phyloP scores from a whole-genome alignment of 2,113 vertebrate species.

The Mus spicilegus region DNA sequence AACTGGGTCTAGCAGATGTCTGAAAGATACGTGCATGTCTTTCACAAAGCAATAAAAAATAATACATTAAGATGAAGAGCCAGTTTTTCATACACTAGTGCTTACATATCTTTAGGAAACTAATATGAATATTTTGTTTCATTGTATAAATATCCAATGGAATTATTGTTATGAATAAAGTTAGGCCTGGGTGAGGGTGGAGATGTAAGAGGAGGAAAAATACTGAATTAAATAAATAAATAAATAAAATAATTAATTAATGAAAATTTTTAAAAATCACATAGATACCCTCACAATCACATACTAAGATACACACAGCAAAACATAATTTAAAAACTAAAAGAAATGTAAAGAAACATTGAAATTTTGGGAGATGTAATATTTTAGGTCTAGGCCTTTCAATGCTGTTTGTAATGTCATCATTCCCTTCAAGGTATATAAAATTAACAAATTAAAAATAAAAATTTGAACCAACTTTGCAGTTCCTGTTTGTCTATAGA shows the following conservation, averaged over 20 bases:
- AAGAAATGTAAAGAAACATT: neutral
- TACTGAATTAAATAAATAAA: neutral
- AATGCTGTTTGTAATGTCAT: neutral
- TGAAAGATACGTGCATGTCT: neutral
- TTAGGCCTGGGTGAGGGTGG: neutral
- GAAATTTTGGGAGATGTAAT: neutral
- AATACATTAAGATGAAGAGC: too few relatives aligned
- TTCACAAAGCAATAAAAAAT: neutral
- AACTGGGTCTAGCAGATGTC: neutral
- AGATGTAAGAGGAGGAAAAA: neutral
- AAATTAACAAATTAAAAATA: slow-evolving; percentile 1
- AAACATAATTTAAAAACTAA: neutral
- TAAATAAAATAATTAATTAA: too few relatives aligned
- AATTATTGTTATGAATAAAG: neutral
- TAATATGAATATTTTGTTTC: neutral
- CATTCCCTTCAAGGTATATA: neutral
- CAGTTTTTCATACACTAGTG: neutral
- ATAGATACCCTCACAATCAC: neutral
- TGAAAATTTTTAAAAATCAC: too few relatives aligned
- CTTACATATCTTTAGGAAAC: neutral
- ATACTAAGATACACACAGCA: neutral
- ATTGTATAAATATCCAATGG: neutral
- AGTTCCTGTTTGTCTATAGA: neutral
- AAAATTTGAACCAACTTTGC: neutral
- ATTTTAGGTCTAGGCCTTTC: neutral